These are phyloP conservation scores for Berghia stephanieae DNA, from an alignment of 1,140 invertebrate genomes.

Conservation along the genomic window DNA sequence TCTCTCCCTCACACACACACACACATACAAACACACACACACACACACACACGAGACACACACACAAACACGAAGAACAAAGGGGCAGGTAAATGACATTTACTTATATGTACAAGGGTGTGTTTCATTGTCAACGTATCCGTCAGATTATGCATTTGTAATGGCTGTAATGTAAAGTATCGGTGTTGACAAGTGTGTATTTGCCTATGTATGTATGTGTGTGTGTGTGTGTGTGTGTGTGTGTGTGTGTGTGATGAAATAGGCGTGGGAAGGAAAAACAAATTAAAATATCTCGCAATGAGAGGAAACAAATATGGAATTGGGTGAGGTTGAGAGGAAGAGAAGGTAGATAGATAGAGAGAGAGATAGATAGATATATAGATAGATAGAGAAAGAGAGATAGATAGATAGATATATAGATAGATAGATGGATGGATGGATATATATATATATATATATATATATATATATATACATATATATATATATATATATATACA, in stretches of 20 bases:
- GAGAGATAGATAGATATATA: no score
- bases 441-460: no score
- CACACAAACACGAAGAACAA: not conserved
- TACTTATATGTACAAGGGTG: constrained; percentile 77
- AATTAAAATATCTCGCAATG: no score
- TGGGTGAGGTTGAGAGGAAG: no score
- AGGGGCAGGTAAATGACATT: not conserved
- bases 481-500: no score
- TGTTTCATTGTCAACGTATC: constrained; percentile 92
- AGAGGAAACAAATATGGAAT: no score
- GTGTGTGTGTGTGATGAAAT: no score
- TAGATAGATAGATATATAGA: no score
- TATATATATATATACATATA: no score
- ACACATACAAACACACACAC: not conserved
- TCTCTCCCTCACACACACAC: not conserved
- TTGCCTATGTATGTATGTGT: constrained; percentile 79
- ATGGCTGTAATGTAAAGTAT: constrained; percentile 89
- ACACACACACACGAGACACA: not conserved
- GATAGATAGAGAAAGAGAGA: no score
- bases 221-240: constrained; percentile 13
- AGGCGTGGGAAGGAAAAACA: not conserved
- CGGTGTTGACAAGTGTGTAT: constrained; percentile 90
- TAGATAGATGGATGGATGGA: no score
- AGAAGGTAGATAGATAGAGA: no score
- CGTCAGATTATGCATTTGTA: constrained; percentile 73